Evolutionary conservation across 1,140 invertebrate genomes (phyloP).

Genomic region (Lordiphosa clarofinis): DNA sequence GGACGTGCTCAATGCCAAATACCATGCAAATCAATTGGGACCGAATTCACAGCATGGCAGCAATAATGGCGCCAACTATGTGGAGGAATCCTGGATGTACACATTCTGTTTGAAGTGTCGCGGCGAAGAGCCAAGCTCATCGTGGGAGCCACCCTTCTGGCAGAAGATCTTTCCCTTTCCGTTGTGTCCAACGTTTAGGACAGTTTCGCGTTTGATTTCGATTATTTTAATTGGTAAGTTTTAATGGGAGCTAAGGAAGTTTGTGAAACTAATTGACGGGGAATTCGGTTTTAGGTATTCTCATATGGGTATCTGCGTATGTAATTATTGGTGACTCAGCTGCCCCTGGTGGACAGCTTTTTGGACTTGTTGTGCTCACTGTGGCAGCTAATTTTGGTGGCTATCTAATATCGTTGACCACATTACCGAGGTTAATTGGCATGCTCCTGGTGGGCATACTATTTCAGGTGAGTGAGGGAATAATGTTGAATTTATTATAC

Average conservation of each 20-base stretch:
- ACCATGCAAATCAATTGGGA: conserved; percentile 47
- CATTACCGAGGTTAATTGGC: conserved; percentile 91
- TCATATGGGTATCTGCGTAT: conserved; percentile 88
- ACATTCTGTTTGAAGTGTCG: conserved; percentile 75
- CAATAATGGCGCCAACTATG: conserved; percentile 43
- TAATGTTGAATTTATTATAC: too few relatives aligned
- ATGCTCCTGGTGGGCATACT: conserved; percentile 91
- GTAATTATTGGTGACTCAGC: conserved; percentile 87
- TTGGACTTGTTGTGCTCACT: conserved; percentile 86
- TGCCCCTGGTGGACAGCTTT: conserved; percentile 88
- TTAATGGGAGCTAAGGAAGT: background rate
- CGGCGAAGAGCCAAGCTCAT: conserved; percentile 82
- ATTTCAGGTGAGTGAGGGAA: conserved; percentile 81
- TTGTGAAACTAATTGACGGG: background rate
- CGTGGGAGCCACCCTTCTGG: conserved; percentile 89
- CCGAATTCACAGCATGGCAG: conserved; percentile 32
- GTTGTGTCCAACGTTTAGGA: conserved; percentile 88
- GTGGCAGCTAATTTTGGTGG: conserved; percentile 91
- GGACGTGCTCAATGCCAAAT: conserved; percentile 62
- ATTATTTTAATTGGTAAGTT: conserved; percentile 84
- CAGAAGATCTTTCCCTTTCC: conserved; percentile 88
- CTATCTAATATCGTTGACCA: conserved; percentile 87
- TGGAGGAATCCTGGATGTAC: conserved; percentile 78
- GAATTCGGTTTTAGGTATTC: conserved; percentile 80
- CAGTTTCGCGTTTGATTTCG: conserved; percentile 86